Evolutionary conservation across 2,888 invertebrate genomes (phyloP).

Genomic region (Mesoligia furuncula): DNA sequence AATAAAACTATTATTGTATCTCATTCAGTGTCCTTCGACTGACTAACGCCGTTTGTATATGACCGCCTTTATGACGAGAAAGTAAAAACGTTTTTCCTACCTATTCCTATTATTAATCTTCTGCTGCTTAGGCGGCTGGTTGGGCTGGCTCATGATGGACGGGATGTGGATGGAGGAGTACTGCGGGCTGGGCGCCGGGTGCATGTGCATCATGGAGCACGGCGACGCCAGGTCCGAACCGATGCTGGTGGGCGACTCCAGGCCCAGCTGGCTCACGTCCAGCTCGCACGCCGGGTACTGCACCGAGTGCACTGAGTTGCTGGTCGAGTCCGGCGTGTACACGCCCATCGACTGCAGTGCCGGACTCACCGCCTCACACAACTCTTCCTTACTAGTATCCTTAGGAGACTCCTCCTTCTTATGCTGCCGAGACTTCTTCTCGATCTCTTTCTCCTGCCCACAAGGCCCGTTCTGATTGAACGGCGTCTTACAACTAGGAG

Average conservation of each 20-base stretch:
- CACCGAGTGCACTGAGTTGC: constrained; percentile 95
- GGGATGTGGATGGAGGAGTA: constrained; percentile 90
- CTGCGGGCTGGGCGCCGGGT: constrained; percentile 89
- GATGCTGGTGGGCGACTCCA: constrained; percentile 97
- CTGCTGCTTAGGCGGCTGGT: constrained; percentile 87
- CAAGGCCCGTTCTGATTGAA: constrained; percentile 85
- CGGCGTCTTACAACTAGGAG: constrained; percentile 82
- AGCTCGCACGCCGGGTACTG: constrained; percentile 95
- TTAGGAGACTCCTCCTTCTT: constrained; percentile 87
- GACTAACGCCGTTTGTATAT: background rate
- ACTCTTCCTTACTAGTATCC: constrained; percentile 83
- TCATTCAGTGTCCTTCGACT: background rate
- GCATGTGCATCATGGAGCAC: constrained; percentile 93
- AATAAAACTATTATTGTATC: background rate
- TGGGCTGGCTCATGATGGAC: constrained; percentile 88
- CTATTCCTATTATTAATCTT: constrained; percentile 88
- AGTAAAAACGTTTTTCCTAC: constrained; percentile 67
- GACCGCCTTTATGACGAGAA: background rate
- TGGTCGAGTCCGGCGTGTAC: constrained; percentile 96
- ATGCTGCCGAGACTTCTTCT: constrained; percentile 84
- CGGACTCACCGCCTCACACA: constrained; percentile 87
- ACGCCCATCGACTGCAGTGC: constrained; percentile 95
- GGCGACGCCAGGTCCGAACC: constrained; percentile 96
- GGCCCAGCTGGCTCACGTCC: constrained; percentile 95
- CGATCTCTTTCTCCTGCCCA: constrained; percentile 83